Evolutionary conservation across 2,888 invertebrate species (phyloP), one percentile per base, ranked within the genome.

Genomic region (Mellilla xanthometata): DNA sequence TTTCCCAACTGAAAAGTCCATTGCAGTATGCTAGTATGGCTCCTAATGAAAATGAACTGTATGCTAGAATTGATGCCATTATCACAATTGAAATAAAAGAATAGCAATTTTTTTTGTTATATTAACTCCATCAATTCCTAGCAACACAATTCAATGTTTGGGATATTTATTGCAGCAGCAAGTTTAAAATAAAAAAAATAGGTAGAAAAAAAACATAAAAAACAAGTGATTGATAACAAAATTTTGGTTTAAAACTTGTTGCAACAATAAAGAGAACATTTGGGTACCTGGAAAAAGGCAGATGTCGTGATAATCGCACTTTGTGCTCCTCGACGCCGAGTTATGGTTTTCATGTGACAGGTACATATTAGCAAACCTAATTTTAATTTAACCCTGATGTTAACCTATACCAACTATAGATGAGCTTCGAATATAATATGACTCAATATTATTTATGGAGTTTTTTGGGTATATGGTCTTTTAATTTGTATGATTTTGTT

Each of bases 1-100:
- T 62, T 69, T 77, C 68, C 81, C 85, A 86, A 85, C 88, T 88
- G 88, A 89, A 88, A 89, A 89, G 88, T 80, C 88, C 89, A 89
- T 82, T 74, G 74, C n/a, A 77, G 80, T 76, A 77, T 74, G 81
- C 83, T 88, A 87, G 78, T 81, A 83, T 62, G 72, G 60, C 65
- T 71, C 73, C 69, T 50, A 65, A 70, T 69, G 50, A 62, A 58
- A 45, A 47, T 56, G 64, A 52, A 59, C 62, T 59, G 68, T 72
- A 65, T 52, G 55, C 58, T 50, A 55, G 48, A 70, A 68, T 56
- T 49, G 48, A 54, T 13, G 49, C 30, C 15, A 29, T 36, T 22
- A 32, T 42, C 38, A n/a, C 24, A 24, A 24, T n/a, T 1, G 8
- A 24, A 24, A 2, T n/a, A 24, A 24, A 24, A 24, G 2, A 24